Percentiles rank a stretch among this genome's conserved stretches.
phyloP scores from a whole-genome alignment of 2,888 invertebrate genomes.

The Vesta saturnalis region DNA sequence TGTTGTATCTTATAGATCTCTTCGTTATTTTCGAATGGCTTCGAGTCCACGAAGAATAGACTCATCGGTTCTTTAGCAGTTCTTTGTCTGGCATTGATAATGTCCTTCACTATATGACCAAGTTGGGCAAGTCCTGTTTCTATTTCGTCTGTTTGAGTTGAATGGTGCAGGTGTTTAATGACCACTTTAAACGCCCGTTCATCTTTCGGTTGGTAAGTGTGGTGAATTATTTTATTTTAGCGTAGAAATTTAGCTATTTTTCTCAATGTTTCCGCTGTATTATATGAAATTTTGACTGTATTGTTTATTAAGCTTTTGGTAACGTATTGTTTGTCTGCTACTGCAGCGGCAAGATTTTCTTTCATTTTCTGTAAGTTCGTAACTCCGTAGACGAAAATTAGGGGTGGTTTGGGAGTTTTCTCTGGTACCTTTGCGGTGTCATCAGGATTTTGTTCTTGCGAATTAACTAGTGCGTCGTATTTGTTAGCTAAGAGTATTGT shows the following conservation, averaged over 20 bases:
- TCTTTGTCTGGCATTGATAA: slow-evolving; percentile 5
- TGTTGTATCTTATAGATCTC: slow-evolving; percentile 21
- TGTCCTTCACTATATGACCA: not conserved
- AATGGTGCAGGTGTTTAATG: slow-evolving; percentile 28
- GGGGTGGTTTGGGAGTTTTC: slow-evolving; percentile 20
- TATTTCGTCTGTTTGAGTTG: slow-evolving; percentile 17
- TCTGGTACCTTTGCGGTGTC: not conserved
- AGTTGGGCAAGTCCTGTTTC: not conserved
- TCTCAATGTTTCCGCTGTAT: slow-evolving; percentile 19
- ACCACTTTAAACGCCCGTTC: slow-evolving; percentile 21
- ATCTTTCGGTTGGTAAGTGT: slow-evolving; percentile 27
- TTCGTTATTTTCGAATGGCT: slow-evolving; percentile 18
- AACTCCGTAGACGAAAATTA: slow-evolving; percentile 20
- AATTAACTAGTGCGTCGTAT: slow-evolving; percentile 2
- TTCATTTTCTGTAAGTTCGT: slow-evolving; percentile 15
- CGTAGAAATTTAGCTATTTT: slow-evolving; percentile 17
- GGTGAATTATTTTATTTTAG: slow-evolving; percentile 23
- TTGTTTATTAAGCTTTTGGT: slow-evolving; percentile 23
- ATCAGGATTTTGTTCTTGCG: not conserved
- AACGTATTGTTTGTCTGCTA: slow-evolving; percentile 19
- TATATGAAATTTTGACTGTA: slow-evolving; percentile 25
- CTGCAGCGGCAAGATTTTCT: slow-evolving; percentile 14
- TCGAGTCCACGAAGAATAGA: slow-evolving; percentile 15
- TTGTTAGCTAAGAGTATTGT: not conserved
- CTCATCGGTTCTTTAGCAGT: slow-evolving; percentile 6